Percentiles rank a stretch among this genome's conserved stretches.
Evolutionary conservation across 2,113 vertebrate species (phyloP).

Genomic region (Toxotes chatareus): DNA sequence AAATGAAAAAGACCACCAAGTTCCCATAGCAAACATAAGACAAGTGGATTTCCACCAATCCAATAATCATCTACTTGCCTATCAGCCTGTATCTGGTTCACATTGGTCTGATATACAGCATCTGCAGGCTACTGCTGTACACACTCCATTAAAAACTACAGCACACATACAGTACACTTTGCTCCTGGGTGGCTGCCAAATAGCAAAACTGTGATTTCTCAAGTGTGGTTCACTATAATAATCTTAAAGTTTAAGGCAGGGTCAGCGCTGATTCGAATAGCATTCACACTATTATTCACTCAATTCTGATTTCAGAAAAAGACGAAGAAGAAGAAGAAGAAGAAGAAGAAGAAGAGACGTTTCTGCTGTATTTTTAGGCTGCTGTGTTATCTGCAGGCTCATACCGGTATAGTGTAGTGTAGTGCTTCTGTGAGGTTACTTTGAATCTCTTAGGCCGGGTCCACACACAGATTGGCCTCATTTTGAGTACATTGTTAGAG

Average conservation of each 20-base stretch:
- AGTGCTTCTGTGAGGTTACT: not conserved
- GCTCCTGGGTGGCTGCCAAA: not conserved
- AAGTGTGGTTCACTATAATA: not conserved
- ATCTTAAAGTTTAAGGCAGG: not conserved
- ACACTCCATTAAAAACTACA: not conserved
- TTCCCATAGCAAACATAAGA: not conserved
- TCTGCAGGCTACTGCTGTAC: not conserved
- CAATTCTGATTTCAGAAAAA: not conserved
- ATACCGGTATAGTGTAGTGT: not conserved
- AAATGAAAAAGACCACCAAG: not conserved
- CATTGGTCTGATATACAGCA: not conserved
- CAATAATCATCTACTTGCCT: not conserved
- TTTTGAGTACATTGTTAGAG: not conserved
- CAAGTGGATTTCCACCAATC: constrained; percentile 6
- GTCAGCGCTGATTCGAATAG: not conserved
- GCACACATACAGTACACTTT: not conserved
- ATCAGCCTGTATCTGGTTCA: not conserved
- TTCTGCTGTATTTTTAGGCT: not conserved
- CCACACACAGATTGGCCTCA: not conserved
- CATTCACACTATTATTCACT: not conserved
- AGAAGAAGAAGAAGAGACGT: no score
- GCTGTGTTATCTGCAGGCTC: not conserved
- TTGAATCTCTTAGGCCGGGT: not conserved
- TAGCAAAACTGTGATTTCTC: not conserved
- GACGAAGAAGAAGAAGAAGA: no score